Evolutionary conservation across 2,888 invertebrate genomes (phyloP).

Genomic region (Omphaloscelis lunosa): DNA sequence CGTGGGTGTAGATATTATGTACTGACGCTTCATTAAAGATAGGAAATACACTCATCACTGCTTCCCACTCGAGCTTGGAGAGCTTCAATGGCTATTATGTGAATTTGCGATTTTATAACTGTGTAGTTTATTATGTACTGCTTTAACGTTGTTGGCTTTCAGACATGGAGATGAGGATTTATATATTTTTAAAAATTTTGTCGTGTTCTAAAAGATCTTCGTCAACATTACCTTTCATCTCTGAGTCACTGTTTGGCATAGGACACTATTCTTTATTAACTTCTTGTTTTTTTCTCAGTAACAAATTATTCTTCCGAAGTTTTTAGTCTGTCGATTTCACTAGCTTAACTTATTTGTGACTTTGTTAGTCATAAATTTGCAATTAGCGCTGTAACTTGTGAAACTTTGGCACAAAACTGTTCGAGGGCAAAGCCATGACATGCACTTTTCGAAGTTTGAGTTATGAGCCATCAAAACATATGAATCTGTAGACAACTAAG

Average conservation of each 20-base stretch:
- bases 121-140: constrained; percentile 18
- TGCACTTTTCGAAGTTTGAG: constrained; percentile 49
- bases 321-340: constrained; percentile 17
- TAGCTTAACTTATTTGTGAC: constrained; percentile 36
- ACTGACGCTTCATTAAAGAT: constrained; percentile 64
- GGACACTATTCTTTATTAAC: background rate
- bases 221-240: background rate
- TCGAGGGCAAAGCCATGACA: constrained; percentile 39
- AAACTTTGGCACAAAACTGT: constrained; percentile 49
- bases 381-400: constrained; percentile 44
- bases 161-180: background rate
- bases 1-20: constrained; percentile 60
- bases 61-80: constrained; percentile 70
- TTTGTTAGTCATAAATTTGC: constrained; percentile 45
- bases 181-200: background rate
- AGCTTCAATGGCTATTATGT: constrained; percentile 67
- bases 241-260: background rate
- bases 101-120: constrained; percentile 68
- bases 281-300: background rate
- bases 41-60: constrained; percentile 68
- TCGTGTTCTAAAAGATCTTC: background rate
- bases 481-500: constrained; percentile 26
- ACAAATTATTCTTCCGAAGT: constrained; percentile 9
- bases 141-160: background rate
- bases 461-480: constrained; percentile 45